Evolutionary conservation across 1,140 invertebrate species (phyloP).

Genomic region (Magallana angulata): DNA sequence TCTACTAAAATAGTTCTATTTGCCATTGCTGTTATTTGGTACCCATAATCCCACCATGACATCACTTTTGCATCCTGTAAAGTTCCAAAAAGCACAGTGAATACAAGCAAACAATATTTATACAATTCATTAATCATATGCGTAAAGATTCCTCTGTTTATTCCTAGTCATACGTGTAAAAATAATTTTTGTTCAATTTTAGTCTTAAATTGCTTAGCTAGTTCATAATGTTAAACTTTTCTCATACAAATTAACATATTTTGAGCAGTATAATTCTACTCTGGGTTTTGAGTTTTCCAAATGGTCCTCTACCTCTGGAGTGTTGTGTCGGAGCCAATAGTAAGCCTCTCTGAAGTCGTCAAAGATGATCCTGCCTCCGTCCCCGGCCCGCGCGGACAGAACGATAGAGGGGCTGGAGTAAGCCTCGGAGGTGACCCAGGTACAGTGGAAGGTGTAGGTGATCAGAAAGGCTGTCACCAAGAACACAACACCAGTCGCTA

Average conservation of each 20-base stretch:
- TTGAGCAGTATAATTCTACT: too few species aligned
- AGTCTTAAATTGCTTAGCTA: too few species aligned
- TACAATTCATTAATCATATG: too few species aligned
- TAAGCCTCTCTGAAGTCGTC: slow-evolving; percentile 99
- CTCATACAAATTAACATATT: too few species aligned
- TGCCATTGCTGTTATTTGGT: slow-evolving; percentile 99
- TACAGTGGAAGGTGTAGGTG: slow-evolving; percentile 97
- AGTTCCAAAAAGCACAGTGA: too few species aligned
- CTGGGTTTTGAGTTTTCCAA: too few species aligned
- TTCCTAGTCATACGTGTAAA: too few species aligned
- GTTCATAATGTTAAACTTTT: too few species aligned
- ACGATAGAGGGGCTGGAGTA: slow-evolving; percentile 99
- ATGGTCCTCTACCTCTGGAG: slow-evolving; percentile 82
- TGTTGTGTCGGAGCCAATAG: slow-evolving; percentile 98
- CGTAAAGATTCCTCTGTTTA: too few species aligned
- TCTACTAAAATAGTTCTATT: slow-evolving; percentile 99
- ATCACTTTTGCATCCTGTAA: slow-evolving; percentile 94
- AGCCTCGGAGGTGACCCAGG: slow-evolving; percentile 99
- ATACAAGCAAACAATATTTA: too few species aligned
- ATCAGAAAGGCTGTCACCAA: slow-evolving; percentile 92
- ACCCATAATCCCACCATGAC: slow-evolving; percentile 99
- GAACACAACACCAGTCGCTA: slow-evolving; percentile 91
- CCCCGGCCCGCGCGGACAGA: slow-evolving; percentile 94
- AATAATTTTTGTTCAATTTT: too few species aligned
- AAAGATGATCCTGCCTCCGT: slow-evolving; percentile 96